Percentiles rank a stretch among this genome's conserved stretches.
Conservation (phyloP, 2,113 vertebrate species). For the Chaetodon trifascialis region DNA sequence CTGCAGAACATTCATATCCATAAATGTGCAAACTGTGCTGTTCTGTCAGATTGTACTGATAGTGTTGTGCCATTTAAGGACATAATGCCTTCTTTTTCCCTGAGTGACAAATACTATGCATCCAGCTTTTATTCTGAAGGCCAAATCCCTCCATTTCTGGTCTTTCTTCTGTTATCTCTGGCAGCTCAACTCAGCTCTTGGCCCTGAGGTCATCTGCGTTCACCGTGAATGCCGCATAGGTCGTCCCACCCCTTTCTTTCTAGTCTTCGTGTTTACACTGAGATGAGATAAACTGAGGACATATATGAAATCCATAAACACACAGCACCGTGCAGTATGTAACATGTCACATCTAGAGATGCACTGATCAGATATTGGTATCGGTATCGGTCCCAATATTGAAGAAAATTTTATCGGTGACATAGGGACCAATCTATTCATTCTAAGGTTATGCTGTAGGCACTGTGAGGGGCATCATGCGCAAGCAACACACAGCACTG, state of each 20-base stretch:
- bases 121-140: slow-evolving; percentile 55
- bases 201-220: slow-evolving; percentile 23
- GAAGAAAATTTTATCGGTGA: too few relatives aligned
- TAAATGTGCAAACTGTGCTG: neutral
- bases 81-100: neutral
- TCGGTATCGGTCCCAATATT: too few relatives aligned
- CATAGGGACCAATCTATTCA: too few relatives aligned
- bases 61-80: slow-evolving; percentile 8
- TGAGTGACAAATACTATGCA: slow-evolving; percentile 45
- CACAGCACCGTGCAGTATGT: neutral
- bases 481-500: too few relatives aligned
- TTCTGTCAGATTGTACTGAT: slow-evolving; percentile 5
- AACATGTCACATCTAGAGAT: neutral
- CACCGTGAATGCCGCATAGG: neutral
- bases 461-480: too few relatives aligned
- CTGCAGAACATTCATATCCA: neutral
- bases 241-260: neutral
- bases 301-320: neutral
- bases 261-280: neutral
- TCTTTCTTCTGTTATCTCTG: slow-evolving; percentile 42
- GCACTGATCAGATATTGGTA: too few relatives aligned
- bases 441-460: too few relatives aligned
- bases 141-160: slow-evolving; percentile 38
- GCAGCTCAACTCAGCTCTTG: slow-evolving; percentile 20
- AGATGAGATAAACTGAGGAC: slow-evolving; percentile 17